Percentiles rank a stretch among this genome's conserved stretches.
These are phyloP conservation scores for Dynastes tityus DNA, from an alignment of 2,888 invertebrate genomes.

Conservation along the genomic window DNA sequence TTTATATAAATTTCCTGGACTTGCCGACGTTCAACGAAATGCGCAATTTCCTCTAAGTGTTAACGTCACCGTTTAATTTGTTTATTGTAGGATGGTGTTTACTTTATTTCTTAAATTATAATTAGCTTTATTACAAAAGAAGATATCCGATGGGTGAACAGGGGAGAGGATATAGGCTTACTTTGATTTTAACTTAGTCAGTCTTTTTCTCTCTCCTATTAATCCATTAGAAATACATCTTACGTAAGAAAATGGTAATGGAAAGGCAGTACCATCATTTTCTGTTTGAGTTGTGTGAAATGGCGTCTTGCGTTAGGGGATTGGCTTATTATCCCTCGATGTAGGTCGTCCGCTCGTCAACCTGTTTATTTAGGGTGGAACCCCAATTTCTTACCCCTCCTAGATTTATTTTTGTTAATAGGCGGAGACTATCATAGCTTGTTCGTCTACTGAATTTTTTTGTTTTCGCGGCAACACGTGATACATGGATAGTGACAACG, in stretches of 20 bases:
- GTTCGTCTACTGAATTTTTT: not conserved
- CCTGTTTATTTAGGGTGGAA: conserved; percentile 54
- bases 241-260: conserved; percentile 41
- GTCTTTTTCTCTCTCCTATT: conserved; percentile 88
- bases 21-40: conserved; percentile 53
- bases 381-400: conserved; percentile 48
- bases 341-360: conserved; percentile 55
- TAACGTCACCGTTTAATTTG: conserved; percentile 50
- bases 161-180: conserved; percentile 80
- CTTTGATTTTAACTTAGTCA: conserved; percentile 77
- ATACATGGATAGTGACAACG: not conserved
- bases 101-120: conserved; percentile 28
- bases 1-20: conserved; percentile 45
- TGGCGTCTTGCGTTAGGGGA: conserved; percentile 55
- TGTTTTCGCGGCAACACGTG: not conserved
- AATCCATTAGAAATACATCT: conserved; percentile 59
- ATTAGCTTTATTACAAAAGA: conserved; percentile 42
- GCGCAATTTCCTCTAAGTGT: conserved; percentile 56
- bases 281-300: conserved; percentile 50
- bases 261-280: conserved; percentile 31
- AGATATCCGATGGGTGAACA: conserved; percentile 66
- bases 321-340: conserved; percentile 54
- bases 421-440: conserved; percentile 34
- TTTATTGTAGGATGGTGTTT: conserved; percentile 30
- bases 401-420: conserved; percentile 33